phyloP scores from a whole-genome alignment of 2,113 vertebrate species.

The Rhea pennata region DNA sequence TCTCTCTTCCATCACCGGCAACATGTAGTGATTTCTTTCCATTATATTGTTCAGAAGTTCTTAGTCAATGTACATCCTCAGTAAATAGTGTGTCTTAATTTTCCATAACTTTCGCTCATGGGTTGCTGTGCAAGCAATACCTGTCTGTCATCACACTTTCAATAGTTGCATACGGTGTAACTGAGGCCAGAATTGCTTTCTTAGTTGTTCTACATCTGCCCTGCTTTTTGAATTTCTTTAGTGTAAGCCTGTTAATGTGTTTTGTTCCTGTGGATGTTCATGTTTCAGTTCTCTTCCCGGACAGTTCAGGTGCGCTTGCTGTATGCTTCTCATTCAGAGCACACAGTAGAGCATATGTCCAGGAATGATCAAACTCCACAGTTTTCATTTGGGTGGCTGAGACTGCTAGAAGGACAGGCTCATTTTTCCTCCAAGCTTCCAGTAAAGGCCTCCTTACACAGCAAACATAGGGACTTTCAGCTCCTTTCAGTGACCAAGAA shows the following conservation, averaged over 20 bases:
- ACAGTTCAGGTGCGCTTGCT: background rate
- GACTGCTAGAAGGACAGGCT: background rate
- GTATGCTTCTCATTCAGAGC: background rate
- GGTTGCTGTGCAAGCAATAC: background rate
- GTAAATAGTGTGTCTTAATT: fast-evolving
- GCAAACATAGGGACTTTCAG: background rate
- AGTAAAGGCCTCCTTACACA: background rate
- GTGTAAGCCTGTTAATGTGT: background rate
- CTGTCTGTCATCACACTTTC: background rate
- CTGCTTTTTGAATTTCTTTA: background rate
- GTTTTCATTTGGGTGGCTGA: background rate
- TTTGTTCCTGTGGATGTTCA: background rate
- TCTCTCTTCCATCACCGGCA: background rate
- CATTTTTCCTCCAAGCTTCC: background rate
- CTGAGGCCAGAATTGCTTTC: background rate
- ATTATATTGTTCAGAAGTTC: fast-evolving
- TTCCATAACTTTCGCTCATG: background rate
- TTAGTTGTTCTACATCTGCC: background rate
- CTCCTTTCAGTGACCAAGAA: background rate
- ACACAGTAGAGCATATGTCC: background rate
- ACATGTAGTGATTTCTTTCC: fast-evolving
- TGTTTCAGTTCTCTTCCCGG: background rate
- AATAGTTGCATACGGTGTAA: background rate
- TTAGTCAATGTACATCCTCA: background rate
- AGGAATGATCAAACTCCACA: background rate